Conservation (phyloP, 2,888 invertebrate genomes). For the Dicyrtoma fusca region DNA sequence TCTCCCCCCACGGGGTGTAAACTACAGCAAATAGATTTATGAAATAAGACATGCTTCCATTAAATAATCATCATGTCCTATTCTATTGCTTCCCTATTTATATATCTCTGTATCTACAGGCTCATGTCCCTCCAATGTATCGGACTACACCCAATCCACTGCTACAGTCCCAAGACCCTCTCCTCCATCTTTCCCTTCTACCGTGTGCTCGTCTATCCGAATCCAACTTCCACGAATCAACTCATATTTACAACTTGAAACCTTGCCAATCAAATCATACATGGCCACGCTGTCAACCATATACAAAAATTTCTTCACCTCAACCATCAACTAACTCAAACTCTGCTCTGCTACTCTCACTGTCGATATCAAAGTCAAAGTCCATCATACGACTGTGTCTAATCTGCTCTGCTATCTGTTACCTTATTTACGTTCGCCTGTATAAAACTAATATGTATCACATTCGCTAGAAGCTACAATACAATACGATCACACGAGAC, state of each 20-base stretch:
- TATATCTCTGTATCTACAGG: no score
- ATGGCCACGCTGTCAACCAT: background rate
- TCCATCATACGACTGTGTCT: no score
- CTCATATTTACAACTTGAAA: constrained; percentile 18
- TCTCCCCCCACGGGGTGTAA: constrained; percentile 54
- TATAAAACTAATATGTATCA: no score
- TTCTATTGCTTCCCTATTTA: background rate
- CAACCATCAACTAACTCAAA: background rate
- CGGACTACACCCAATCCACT: no score
- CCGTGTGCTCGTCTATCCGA: no score
- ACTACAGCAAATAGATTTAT: constrained; percentile 31
- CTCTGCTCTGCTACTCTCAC: background rate
- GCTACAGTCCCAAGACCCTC: no score
- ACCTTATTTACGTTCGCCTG: no score
- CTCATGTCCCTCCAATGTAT: no score
- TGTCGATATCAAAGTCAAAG: background rate
- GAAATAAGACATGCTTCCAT: constrained; percentile 7
- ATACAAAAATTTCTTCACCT: constrained; percentile 8
- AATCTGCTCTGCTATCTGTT: no score
- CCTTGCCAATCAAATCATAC: constrained; percentile 23
- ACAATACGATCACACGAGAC: no score
- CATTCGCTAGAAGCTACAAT: no score
- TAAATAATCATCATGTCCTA: background rate
- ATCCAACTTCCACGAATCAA: constrained; percentile 16
- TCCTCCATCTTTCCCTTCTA: no score